A percentile compares a stretch with the other conserved stretches of the same genome.
Conservation (phyloP, 2,797 vertebrate genomes). For the Acanthurus tractus region DNA sequence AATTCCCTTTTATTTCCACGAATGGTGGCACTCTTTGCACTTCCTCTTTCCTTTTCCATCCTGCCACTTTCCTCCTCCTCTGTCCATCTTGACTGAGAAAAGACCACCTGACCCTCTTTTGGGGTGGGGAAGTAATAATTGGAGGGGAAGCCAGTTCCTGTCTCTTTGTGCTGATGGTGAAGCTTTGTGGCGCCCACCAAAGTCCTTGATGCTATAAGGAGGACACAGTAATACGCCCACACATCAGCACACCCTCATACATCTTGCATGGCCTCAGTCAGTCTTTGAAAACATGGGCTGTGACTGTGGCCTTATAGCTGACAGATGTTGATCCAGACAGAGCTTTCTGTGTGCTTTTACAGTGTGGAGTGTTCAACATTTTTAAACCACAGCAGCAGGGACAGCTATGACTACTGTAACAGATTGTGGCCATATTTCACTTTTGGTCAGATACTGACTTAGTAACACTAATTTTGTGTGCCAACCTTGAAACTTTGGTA, state of each 20-base stretch:
- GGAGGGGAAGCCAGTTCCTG: constrained; percentile 65
- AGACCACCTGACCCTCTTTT: constrained; percentile 72
- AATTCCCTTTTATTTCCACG: constrained; percentile 78
- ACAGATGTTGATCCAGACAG: constrained; percentile 44
- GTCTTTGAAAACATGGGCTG: constrained; percentile 55
- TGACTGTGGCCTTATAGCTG: constrained; percentile 43
- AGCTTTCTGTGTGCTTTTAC: constrained; percentile 21
- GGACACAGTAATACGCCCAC: constrained; percentile 53
- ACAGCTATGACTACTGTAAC: too few species aligned
- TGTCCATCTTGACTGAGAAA: constrained; percentile 66
- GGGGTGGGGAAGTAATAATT: constrained; percentile 69
- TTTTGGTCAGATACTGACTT: too few species aligned
- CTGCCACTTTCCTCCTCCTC: constrained; percentile 62
- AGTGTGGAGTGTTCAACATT: constrained; percentile 31
- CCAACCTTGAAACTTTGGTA: too few species aligned
- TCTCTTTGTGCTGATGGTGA: constrained; percentile 51
- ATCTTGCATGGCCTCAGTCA: constrained; percentile 61
- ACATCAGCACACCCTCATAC: constrained; percentile 52
- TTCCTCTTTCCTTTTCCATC: constrained; percentile 57
- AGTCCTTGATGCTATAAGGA: constrained; percentile 69
- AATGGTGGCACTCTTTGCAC: constrained; percentile 56
- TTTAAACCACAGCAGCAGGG: neutral
- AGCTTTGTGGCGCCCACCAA: constrained; percentile 54
- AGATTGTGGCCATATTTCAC: too few species aligned
- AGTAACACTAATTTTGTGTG: too few species aligned